These are phyloP conservation scores for Falco berigora DNA, from an alignment of 2,797 vertebrate genomes.

Conservation along the genomic window DNA sequence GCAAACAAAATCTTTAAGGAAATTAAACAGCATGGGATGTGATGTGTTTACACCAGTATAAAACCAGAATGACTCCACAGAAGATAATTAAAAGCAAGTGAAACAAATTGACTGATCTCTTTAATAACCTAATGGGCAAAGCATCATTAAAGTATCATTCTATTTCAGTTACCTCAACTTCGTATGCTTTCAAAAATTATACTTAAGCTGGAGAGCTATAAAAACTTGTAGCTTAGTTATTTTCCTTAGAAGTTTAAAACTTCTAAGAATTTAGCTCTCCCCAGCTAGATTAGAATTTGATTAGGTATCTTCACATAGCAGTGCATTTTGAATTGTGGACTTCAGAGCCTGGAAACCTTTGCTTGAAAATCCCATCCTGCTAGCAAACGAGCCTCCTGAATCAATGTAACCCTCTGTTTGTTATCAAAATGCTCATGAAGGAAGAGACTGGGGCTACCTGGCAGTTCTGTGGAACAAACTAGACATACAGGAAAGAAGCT, in stretches of 20 bases:
- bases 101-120: neutral
- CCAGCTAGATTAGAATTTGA: neutral
- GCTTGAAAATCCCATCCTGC: neutral
- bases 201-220: neutral
- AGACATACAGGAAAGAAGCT: neutral
- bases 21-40: neutral
- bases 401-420: neutral
- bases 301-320: neutral
- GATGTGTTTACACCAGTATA: neutral
- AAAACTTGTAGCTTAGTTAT: neutral
- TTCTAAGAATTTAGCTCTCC: neutral
- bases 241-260: neutral
- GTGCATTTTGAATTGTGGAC: neutral
- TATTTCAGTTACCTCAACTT: neutral
- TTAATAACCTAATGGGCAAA: neutral
- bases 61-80: neutral
- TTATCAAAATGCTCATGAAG: neutral
- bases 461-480: neutral
- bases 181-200: neutral
- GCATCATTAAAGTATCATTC: neutral
- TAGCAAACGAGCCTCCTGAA: neutral
- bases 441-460: neutral
- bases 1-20: neutral
- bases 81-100: constrained; percentile 9
- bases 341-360: neutral